Evolutionary conservation across 2,888 invertebrate genomes (phyloP).

Genomic region (Acanthopleura granulata): DNA sequence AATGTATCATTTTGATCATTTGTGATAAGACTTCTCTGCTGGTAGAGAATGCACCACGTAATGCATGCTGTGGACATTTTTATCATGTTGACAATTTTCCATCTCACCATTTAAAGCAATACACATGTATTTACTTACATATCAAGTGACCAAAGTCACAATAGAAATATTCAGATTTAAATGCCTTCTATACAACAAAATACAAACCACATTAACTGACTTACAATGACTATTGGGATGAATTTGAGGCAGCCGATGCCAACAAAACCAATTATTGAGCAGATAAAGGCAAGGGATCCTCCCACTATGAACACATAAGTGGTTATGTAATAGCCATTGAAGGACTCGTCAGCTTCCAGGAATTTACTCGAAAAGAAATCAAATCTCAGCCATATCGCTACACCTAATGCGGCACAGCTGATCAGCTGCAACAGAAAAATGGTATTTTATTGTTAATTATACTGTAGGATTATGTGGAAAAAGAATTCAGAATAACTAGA

Average conservation of each 20-base stretch:
- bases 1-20: too few relatives aligned
- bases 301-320: constrained; percentile 53
- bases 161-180: background rate
- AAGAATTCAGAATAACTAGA: too few relatives aligned
- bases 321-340: constrained; percentile 46
- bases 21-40: too few relatives aligned
- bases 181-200: background rate
- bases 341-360: constrained; percentile 43
- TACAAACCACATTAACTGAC: constrained; percentile 23
- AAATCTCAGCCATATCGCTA: constrained; percentile 55
- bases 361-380: constrained; percentile 59
- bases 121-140: too few relatives aligned
- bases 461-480: too few relatives aligned
- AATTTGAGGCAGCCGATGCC: constrained; percentile 50
- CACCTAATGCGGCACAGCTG: constrained; percentile 52
- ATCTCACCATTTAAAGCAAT: too few relatives aligned
- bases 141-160: too few relatives aligned
- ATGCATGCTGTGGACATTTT: too few relatives aligned
- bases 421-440: constrained; percentile 44
- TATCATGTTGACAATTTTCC: too few relatives aligned
- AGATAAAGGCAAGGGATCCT: constrained; percentile 45
- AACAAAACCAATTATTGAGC: constrained; percentile 52
- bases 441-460: too few relatives aligned
- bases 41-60: too few relatives aligned
- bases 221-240: constrained; percentile 50